Conservation (phyloP, 2,797 vertebrate species). For the Lithobates pipiens region DNA sequence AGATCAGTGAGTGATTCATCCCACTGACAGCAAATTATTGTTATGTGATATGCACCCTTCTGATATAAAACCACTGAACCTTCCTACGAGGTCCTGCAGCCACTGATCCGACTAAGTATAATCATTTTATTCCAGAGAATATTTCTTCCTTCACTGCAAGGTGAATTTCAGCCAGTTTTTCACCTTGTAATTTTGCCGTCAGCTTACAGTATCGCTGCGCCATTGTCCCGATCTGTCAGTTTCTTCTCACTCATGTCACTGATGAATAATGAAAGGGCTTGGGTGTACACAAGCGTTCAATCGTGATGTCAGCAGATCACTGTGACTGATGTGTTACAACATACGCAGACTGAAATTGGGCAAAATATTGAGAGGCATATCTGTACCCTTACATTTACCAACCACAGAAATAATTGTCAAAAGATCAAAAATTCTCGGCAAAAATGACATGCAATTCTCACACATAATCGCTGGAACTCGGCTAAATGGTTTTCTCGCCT, state of each 20-base stretch:
- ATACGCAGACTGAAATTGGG: conserved; percentile 18
- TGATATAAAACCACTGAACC: not conserved
- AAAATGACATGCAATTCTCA: conserved; percentile 17
- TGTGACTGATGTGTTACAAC: conserved; percentile 34
- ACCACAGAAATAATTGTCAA: conserved; percentile 24
- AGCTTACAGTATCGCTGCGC: conserved; percentile 1
- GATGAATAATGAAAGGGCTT: conserved; percentile 33
- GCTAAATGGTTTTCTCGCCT: conserved; percentile 11
- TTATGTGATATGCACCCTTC: not conserved
- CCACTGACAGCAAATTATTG: not conserved
- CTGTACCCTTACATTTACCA: conserved; percentile 28
- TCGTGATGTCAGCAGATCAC: conserved; percentile 5
- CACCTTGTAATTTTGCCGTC: conserved; percentile 1
- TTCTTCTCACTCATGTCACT: conserved; percentile 12
- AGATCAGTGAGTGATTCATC: too few relatives aligned
- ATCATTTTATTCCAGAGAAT: not conserved
- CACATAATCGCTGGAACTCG: conserved; percentile 13
- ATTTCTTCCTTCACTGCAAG: not conserved
- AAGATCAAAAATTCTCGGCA: not conserved
- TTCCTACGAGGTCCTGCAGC: not conserved
- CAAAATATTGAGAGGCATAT: conserved; percentile 18
- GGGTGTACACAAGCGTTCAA: conserved; percentile 4
- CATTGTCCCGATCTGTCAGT: conserved; percentile 25
- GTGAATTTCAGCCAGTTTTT: not conserved
- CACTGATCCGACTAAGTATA: not conserved